A percentile compares a stretch with the other conserved stretches of the same genome.
These are phyloP conservation scores for Aegithalos caudatus DNA, from an alignment of 2,113 vertebrate species.

Conservation along the genomic window DNA sequence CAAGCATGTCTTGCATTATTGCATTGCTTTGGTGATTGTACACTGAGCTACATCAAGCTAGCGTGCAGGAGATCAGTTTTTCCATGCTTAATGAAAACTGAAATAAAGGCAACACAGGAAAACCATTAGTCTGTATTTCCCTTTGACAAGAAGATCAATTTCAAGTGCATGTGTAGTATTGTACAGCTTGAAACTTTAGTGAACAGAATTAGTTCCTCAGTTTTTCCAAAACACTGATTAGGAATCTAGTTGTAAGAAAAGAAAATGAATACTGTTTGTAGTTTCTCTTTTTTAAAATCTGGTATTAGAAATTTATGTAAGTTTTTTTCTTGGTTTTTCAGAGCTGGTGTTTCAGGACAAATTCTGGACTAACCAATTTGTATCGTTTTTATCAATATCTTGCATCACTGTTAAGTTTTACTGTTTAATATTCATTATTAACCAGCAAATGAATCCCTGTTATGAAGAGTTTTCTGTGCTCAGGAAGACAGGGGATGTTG, in stretches of 20 bases:
- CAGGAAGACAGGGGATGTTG: background rate
- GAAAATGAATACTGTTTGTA: background rate
- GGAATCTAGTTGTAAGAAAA: background rate
- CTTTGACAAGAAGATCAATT: conserved; percentile 6
- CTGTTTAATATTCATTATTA: background rate
- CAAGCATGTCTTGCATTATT: background rate
- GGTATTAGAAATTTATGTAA: background rate
- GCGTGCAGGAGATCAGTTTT: background rate
- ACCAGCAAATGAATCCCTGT: background rate
- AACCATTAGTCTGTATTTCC: background rate
- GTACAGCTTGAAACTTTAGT: background rate
- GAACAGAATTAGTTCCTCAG: background rate
- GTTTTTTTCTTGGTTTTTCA: background rate
- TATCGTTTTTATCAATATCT: background rate
- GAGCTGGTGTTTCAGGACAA: background rate
- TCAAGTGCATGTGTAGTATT: background rate
- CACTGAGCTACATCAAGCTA: background rate
- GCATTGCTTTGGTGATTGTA: background rate
- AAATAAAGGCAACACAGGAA: background rate
- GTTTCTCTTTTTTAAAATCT: background rate
- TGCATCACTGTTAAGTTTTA: background rate
- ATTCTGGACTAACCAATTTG: background rate
- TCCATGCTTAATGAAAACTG: background rate
- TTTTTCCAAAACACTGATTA: background rate
- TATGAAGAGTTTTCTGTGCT: background rate